Conservation (phyloP, 23 tunicate species). For the Ascidia mentula region DNA sequence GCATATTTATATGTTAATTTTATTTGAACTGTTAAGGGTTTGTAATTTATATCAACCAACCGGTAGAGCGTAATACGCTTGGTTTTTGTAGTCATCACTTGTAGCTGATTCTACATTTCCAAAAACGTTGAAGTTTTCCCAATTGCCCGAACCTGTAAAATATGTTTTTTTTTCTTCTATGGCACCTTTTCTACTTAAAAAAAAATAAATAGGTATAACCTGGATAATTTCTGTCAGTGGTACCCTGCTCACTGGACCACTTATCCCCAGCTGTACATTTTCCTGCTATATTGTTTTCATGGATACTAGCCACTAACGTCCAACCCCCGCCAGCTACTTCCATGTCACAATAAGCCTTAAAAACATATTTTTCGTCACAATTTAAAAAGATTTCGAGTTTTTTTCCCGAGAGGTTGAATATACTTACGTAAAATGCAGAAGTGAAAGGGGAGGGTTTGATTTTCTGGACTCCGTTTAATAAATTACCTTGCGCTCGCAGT, state of each 20-base stretch:
- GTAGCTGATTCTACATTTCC: constrained; percentile 70
- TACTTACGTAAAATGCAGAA: constrained; percentile 14
- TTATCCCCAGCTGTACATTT: constrained; percentile 76
- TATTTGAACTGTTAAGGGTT: background rate
- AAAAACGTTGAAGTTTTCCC: constrained; percentile 69
- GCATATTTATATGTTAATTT: background rate
- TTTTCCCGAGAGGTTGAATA: background rate
- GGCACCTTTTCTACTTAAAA: too few relatives aligned
- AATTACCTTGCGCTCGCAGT: constrained; percentile 24
- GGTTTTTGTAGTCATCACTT: constrained; percentile 38
- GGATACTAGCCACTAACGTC: constrained; percentile 84
- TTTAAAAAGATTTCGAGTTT: background rate
- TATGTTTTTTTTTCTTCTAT: too few relatives aligned
- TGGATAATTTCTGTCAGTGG: constrained; percentile 13
- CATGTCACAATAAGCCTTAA: constrained; percentile 78
- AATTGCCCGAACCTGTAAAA: constrained; percentile 43
- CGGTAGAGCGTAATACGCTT: constrained; percentile 53
- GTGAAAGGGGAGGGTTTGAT: constrained; percentile 58
- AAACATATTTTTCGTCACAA: background rate
- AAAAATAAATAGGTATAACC: constrained; percentile 12
- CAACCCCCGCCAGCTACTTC: constrained; percentile 79
- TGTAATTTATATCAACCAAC: constrained; percentile 10
- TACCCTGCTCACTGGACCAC: constrained; percentile 80
- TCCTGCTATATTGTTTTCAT: constrained; percentile 82
- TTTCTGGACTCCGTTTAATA: constrained; percentile 59